These are phyloP conservation scores for Enteromius fasciolatus DNA, from an alignment of 2,797 vertebrate species.

Conservation along the genomic window DNA sequence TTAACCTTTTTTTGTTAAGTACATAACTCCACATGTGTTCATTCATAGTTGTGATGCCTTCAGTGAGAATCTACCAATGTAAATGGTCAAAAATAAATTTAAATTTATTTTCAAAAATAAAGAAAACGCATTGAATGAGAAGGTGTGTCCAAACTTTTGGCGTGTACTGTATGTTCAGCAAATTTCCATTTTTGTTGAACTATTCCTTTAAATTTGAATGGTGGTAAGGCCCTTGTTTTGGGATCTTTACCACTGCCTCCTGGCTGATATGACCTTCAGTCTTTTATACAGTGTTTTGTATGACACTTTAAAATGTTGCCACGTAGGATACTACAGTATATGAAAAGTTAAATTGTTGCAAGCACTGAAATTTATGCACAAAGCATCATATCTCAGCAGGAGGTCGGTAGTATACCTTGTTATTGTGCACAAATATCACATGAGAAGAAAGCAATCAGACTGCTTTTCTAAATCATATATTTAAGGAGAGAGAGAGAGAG, in stretches of 20 bases:
- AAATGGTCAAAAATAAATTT: too few species aligned
- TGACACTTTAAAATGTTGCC: background rate
- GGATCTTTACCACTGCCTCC: background rate
- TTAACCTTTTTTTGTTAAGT: too few species aligned
- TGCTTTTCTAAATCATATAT: constrained; percentile 16
- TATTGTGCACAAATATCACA: background rate
- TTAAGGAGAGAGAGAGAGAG: background rate
- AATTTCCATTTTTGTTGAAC: too few species aligned
- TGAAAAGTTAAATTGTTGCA: background rate
- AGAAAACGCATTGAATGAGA: too few species aligned
- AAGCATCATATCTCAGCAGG: background rate
- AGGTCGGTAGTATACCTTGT: constrained; percentile 1
- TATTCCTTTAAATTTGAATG: too few species aligned
- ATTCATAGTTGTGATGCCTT: too few species aligned
- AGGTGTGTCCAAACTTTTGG: too few species aligned
- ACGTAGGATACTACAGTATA: background rate
- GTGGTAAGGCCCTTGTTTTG: background rate
- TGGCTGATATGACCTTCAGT: background rate
- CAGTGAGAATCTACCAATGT: too few species aligned
- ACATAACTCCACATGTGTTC: too few species aligned
- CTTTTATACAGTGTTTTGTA: background rate
- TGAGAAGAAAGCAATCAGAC: background rate
- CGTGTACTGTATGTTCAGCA: too few species aligned
- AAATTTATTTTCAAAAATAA: too few species aligned
- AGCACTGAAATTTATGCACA: background rate